Evolutionary conservation across 2,797 vertebrate genomes (phyloP), one percentile per base, ranked within the genome.

Genomic region (Malacoraja senta): DNA sequence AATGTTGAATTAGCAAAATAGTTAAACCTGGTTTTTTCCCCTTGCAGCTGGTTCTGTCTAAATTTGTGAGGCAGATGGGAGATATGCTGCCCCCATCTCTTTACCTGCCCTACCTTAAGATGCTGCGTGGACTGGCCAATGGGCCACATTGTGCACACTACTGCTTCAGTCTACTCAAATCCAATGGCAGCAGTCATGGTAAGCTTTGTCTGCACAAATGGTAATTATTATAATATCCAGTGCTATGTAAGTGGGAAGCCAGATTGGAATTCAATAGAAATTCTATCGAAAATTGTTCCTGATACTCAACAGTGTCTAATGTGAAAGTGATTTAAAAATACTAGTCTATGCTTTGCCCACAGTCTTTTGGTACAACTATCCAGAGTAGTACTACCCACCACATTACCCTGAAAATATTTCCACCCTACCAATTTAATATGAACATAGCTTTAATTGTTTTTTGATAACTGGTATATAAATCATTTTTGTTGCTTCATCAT

Each of bases 11-110:
- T 15, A 21, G 63, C 63, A 65, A 68, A 88, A 68, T 35, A 21
- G 6, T 88, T 35, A 2, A 35, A 21, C 53, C 4, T 74, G 71
- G 26, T 88, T 94, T 94, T 95, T 94, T 94, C n/a, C 93, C 94
- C n/a, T 95, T 96, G 76, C 94, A 99, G 99, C 98, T 99, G 95
- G 98, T 99, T 94, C 96, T 99, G 94, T 99, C 99, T 53, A 99
- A 99, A 95, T 99, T 99, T 96, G 99, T 99, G 94, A 98, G 99
- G 95, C 99, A 99, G 96, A 99, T 99, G 99, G 98, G 99, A 93
- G 99, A 99, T 95, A 96, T 99, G 58, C 96, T 99, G 94, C 99
- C 99, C 77, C 97, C 98, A 93, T 98, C 98, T 12, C 97, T 99
- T 94, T 99, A 99, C 94, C 98, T 99, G 93, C 97, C 99, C 61